Conservation (phyloP, 2,113 vertebrate species). For the Cnemophilus loriae region DNA sequence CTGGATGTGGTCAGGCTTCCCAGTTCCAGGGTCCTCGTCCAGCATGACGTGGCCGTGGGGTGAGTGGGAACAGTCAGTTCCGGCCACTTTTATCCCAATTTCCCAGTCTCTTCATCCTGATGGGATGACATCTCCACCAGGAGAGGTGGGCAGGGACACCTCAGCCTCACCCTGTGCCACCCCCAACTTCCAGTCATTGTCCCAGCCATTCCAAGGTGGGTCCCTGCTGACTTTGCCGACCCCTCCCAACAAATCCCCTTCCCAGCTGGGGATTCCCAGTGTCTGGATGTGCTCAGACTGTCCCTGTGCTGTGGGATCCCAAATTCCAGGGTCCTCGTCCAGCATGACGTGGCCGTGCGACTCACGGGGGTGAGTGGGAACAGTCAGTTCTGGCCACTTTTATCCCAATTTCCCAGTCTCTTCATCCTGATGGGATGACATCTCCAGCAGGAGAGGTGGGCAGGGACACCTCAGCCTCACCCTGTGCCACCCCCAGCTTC, state of each 20-base stretch:
- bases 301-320: neutral
- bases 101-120: neutral
- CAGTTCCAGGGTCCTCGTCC: neutral
- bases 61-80: neutral
- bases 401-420: too few relatives aligned
- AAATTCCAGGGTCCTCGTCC: neutral
- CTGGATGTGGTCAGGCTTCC: neutral
- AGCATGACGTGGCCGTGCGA: neutral
- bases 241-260: neutral
- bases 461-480: too few relatives aligned
- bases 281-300: neutral
- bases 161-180: neutral
- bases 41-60: accelerated
- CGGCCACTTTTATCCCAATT: accelerated
- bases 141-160: neutral
- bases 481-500: too few relatives aligned
- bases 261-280: neutral
- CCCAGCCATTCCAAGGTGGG: neutral
- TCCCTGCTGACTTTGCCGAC: neutral
- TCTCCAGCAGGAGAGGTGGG: too few relatives aligned
- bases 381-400: too few relatives aligned
- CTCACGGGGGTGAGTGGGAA: too few relatives aligned
- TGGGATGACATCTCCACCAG: neutral
- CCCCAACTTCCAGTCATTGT: accelerated
- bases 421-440: too few relatives aligned